Evolutionary conservation across 2,888 invertebrate species (phyloP).

Genomic region (Neoitamus cyanurus): DNA sequence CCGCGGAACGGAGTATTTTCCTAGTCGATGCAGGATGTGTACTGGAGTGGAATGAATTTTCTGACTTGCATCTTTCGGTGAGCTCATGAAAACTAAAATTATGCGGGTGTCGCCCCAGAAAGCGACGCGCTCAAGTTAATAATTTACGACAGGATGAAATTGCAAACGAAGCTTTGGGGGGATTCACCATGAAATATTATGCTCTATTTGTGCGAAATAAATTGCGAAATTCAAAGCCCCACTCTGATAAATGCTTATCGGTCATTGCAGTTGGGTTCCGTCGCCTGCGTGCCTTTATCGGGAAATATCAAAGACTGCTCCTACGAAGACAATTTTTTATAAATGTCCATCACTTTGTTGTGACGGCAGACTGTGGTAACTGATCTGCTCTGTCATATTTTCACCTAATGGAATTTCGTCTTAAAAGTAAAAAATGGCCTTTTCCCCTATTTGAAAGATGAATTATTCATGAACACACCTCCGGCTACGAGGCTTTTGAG

Average conservation of each 20-base stretch:
- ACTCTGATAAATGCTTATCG: slow-evolving; percentile 14
- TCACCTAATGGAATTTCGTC: neutral
- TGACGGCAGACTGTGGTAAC: neutral
- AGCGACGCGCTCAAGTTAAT: slow-evolving; percentile 7
- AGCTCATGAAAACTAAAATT: slow-evolving; percentile 17
- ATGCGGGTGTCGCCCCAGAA: slow-evolving; percentile 15
- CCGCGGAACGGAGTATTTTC: neutral
- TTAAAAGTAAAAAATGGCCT: neutral
- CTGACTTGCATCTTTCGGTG: slow-evolving; percentile 16
- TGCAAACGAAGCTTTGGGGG: neutral
- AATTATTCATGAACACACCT: neutral
- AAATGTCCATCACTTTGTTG: slow-evolving; percentile 16
- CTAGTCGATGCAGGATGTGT: neutral
- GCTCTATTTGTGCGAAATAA: slow-evolving; percentile 18
- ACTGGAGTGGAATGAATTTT: neutral
- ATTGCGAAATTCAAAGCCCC: slow-evolving; percentile 11
- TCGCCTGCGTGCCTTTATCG: neutral
- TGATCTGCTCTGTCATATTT: neutral
- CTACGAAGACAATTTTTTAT: neutral
- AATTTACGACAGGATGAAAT: slow-evolving; percentile 32
- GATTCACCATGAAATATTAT: neutral
- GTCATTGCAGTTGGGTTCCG: neutral
- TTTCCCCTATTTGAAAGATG: neutral
- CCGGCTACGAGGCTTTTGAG: neutral
- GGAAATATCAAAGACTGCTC: neutral